Evolutionary conservation across 2,888 invertebrate species (phyloP).

Genomic region (Cryptocephalus primarius): DNA sequence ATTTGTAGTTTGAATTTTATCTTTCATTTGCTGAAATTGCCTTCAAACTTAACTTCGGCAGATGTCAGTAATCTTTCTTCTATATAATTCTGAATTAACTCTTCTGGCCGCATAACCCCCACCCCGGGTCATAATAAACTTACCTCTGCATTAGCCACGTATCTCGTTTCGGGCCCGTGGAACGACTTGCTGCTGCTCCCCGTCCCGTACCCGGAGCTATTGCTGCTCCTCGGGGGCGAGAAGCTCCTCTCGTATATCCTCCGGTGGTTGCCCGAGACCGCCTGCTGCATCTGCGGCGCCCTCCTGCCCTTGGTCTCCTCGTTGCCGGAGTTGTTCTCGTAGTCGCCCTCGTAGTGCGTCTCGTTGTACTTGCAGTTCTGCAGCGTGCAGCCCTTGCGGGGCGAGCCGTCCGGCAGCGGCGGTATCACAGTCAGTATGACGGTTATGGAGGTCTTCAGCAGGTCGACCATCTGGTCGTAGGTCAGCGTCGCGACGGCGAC

Average conservation of each 20-base stretch:
- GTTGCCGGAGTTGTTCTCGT: conserved; percentile 48
- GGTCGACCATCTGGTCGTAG: conserved; percentile 87
- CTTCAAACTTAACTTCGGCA: too few relatives aligned
- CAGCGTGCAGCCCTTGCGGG: conserved; percentile 55
- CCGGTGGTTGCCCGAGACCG: conserved; percentile 50
- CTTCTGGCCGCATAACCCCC: too few relatives aligned
- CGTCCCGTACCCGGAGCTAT: conserved; percentile 77
- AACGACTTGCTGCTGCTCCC: conserved; percentile 48
- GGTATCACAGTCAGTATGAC: conserved; percentile 77
- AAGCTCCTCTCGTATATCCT: conserved; percentile 62
- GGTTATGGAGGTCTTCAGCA: conserved; percentile 78
- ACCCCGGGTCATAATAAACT: conserved; percentile 4
- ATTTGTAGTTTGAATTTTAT: too few relatives aligned
- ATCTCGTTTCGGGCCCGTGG: conserved; percentile 28
- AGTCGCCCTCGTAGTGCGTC: conserved; percentile 52
- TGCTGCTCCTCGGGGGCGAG: conserved; percentile 64
- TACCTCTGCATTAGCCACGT: conserved; percentile 36
- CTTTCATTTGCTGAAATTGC: too few relatives aligned
- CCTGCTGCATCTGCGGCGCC: conserved; percentile 39
- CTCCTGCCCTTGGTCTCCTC: conserved; percentile 37
- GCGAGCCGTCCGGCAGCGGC: conserved; percentile 56
- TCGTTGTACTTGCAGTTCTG: conserved; percentile 54
- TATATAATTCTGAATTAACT: too few relatives aligned
- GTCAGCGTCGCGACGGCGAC: conserved; percentile 80
- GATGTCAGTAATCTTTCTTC: too few relatives aligned